A percentile compares a stretch with the other conserved stretches of the same genome.
These are phyloP conservation scores for Adrianichthys oophorus DNA, from an alignment of 2,797 vertebrate genomes.

Conservation along the genomic window DNA sequence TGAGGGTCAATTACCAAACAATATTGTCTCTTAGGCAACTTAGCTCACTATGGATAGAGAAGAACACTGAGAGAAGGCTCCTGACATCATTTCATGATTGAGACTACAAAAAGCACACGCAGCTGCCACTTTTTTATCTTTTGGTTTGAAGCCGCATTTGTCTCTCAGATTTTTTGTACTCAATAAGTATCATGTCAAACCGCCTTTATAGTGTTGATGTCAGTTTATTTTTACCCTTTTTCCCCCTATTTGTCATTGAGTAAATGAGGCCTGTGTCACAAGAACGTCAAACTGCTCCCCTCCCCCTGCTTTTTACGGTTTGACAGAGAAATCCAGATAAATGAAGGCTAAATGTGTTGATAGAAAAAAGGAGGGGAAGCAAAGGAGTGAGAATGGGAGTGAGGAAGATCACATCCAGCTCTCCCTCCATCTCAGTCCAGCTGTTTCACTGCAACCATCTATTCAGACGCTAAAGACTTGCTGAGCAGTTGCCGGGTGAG, in stretches of 20 bases:
- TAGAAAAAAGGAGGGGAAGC: slow-evolving; percentile 3
- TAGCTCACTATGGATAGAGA: slow-evolving; percentile 11
- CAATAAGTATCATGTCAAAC: neutral
- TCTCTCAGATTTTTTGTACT: neutral
- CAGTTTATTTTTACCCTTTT: neutral
- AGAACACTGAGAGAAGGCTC: slow-evolving; percentile 34
- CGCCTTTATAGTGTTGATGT: slow-evolving; percentile 11
- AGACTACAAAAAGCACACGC: slow-evolving; percentile 38
- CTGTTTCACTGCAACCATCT: slow-evolving; percentile 45
- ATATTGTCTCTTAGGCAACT: slow-evolving; percentile 34
- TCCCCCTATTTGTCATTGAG: slow-evolving; percentile 29
- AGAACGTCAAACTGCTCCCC: slow-evolving; percentile 39
- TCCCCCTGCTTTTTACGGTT: slow-evolving; percentile 12
- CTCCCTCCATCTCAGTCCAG: slow-evolving; percentile 40
- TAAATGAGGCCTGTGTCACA: slow-evolving; percentile 45
- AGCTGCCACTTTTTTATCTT: slow-evolving; percentile 19
- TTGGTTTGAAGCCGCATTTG: slow-evolving; percentile 3
- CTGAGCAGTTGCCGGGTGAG: neutral
- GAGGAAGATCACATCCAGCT: slow-evolving; percentile 13
- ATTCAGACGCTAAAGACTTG: slow-evolving; percentile 20
- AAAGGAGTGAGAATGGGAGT: neutral
- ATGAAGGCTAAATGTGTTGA: slow-evolving; percentile 42
- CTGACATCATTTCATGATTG: slow-evolving; percentile 54
- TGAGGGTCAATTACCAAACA: slow-evolving; percentile 59
- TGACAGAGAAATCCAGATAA: slow-evolving; percentile 31